Percentiles rank a stretch among this genome's conserved stretches.
Evolutionary conservation across 1,140 invertebrate genomes (phyloP).

Genomic region (Drosophila equinoxialis): DNA sequence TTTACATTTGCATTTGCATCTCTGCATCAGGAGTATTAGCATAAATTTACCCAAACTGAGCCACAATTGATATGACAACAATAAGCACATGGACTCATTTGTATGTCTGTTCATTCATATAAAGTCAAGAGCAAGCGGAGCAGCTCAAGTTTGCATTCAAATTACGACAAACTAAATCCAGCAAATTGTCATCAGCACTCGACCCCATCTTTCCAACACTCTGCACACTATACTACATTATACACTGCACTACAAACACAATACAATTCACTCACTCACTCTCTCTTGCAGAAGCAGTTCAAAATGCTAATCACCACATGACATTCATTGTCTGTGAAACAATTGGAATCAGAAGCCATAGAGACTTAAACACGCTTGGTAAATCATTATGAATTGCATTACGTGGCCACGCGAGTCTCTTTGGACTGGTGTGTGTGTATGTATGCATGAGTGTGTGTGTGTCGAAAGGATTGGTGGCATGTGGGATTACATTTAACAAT

Average conservation of each 20-base stretch:
- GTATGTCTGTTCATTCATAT: conserved; percentile 13
- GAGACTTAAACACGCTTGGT: conserved; percentile 55
- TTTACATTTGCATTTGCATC: background rate
- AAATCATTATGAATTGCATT: conserved; percentile 73
- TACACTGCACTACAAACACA: background rate
- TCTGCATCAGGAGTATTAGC: conserved; percentile 57
- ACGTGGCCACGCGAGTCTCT: conserved; percentile 41
- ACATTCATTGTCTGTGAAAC: conserved; percentile 80
- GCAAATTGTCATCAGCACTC: conserved; percentile 53
- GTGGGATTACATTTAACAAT: no score
- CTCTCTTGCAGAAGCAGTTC: conserved; percentile 41
- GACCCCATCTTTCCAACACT: background rate
- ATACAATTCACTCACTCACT: background rate
- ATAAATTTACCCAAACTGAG: conserved; percentile 64
- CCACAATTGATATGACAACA: conserved; percentile 70
- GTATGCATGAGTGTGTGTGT: no score
- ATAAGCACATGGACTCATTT: conserved; percentile 28
- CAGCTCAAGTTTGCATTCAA: conserved; percentile 56
- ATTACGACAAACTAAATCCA: conserved; percentile 62
- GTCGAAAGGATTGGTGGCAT: background rate
- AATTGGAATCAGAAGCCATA: conserved; percentile 60
- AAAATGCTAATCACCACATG: conserved; percentile 79
- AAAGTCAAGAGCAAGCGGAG: conserved; percentile 34
- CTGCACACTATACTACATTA: no score
- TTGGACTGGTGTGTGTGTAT: no score